A percentile compares a stretch with the other conserved stretches of the same genome.
These are phyloP conservation scores for Gandaritis pyraliata DNA, from an alignment of 2,888 invertebrate genomes.

Conservation along the genomic window DNA sequence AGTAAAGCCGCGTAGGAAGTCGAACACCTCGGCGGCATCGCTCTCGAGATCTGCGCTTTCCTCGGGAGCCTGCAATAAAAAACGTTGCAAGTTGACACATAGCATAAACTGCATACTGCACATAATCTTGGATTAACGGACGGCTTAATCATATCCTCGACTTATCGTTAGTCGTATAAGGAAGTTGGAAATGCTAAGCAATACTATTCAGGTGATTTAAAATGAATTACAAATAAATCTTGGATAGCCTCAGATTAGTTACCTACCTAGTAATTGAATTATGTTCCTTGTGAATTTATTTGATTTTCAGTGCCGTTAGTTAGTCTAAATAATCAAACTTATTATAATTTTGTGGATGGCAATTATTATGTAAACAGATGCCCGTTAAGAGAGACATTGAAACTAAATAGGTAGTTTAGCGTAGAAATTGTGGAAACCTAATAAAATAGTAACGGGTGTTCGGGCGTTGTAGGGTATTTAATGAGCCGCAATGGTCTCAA, in stretches of 20 bases:
- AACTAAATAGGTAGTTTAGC: slow-evolving; percentile 14
- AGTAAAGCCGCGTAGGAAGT: slow-evolving; percentile 73
- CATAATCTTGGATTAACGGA: slow-evolving; percentile 31
- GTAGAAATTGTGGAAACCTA: slow-evolving; percentile 23
- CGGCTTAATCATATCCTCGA: slow-evolving; percentile 26
- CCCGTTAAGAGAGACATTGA: neutral
- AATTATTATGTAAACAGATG: neutral
- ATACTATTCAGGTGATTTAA: slow-evolving; percentile 10
- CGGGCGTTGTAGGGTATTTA: slow-evolving; percentile 29
- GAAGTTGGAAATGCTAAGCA: slow-evolving; percentile 8
- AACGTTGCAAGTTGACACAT: slow-evolving; percentile 24
- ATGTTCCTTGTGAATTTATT: no score
- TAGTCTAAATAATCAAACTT: no score
- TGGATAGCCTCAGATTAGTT: no score
- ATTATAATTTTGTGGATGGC: neutral
- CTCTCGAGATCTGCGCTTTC: slow-evolving; percentile 53
- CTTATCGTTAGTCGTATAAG: slow-evolving; percentile 16
- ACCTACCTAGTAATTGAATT: neutral
- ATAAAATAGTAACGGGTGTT: slow-evolving; percentile 35
- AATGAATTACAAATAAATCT: slow-evolving; percentile 4
- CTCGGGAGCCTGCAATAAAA: slow-evolving; percentile 56
- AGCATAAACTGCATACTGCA: slow-evolving; percentile 25
- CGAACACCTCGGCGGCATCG: slow-evolving; percentile 69
- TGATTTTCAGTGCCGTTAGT: no score
- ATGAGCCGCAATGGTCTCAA: slow-evolving; percentile 26